Base-by-base conservation (phyloP, 2,113 vertebrate species). In the Ictalurus furcatus region DNA sequence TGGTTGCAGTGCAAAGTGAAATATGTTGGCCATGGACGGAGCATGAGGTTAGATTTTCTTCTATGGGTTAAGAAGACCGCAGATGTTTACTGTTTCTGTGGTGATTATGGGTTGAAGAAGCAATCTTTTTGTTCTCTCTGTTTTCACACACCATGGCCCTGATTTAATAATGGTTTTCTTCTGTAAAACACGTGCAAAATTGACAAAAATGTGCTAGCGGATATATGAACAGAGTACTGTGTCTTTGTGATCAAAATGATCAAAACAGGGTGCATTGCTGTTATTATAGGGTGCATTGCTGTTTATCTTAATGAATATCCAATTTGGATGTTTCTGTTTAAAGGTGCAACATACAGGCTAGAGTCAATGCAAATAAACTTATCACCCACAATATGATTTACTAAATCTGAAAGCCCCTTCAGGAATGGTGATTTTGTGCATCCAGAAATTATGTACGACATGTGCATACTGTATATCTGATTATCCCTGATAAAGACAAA, bases 21-120 rank as follows among this genome's bases (percentile, higher is more conserved):
- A 82, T 85, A 87, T 90, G 87, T 86, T 88, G 86, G 89, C 85
- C 89, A 65, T 88, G 91, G 93, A 92, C 90, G 91, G 92, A 93
- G 91, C 88, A 87, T 90, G 90, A 92, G 93, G 92, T 92, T 73
- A 40, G 91, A 65, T 89, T 80, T 84, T 85, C 88, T 90, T 91
- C 89, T 88, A 91, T 87, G 88, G 93, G 88, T 78, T 91, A 92
- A 91, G 84, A 90, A 88, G 89, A 87, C 73, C 21, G 44, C 84
- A 88, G 76, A 88, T 90, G 89, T 87, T 88, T 89, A 67, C 79
- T 90, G 87, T 86, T 88, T 90, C 87, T 84, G 86, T 54, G 89
- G 89, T 90, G 89, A 86, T 65, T 80, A 40, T 71, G 44, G 83
- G 58, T 48, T 37, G 44, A 73, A 73, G 11, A 61, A 44, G 25